A percentile compares a stretch with the other conserved stretches of the same genome.
Conservation (phyloP, 2,888 invertebrate species). For the Epistrophe eligans region DNA sequence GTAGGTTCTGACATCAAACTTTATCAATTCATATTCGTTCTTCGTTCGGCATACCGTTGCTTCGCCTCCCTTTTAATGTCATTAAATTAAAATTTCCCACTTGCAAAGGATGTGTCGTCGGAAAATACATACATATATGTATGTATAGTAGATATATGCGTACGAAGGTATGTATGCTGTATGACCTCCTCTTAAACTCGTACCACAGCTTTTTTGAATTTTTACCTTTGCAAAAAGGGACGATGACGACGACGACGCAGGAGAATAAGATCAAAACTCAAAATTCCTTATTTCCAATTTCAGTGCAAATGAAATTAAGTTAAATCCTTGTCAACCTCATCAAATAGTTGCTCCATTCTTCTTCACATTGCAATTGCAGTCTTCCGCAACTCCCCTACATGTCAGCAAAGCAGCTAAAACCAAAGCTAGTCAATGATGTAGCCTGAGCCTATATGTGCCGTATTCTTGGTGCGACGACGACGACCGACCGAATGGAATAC, state of each 20-base stretch:
- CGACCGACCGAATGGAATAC: constrained; percentile 22
- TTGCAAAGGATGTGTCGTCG: constrained; percentile 62
- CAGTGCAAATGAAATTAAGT: constrained; percentile 77
- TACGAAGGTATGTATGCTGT: constrained; percentile 9
- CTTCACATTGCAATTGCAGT: constrained; percentile 73
- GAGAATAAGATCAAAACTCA: constrained; percentile 73
- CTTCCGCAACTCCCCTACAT: constrained; percentile 49
- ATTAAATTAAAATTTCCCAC: constrained; percentile 75
- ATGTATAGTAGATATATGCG: constrained; percentile 38
- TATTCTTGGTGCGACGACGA: constrained; percentile 37
- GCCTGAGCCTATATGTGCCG: constrained; percentile 50
- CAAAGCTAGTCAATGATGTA: constrained; percentile 35
- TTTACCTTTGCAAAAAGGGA: constrained; percentile 53
- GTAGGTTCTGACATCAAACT: constrained; percentile 65
- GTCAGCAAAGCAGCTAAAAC: constrained; percentile 30
- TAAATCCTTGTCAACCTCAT: constrained; percentile 78
- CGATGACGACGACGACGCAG: constrained; percentile 31
- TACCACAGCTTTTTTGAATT: constrained; percentile 2
- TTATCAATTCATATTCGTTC: constrained; percentile 74
- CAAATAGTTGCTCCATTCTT: constrained; percentile 78
- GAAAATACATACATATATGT: constrained; percentile 16
- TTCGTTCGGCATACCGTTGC: constrained; percentile 61
- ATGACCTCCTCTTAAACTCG: constrained; percentile 54
- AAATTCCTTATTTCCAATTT: constrained; percentile 76
- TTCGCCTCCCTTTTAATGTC: constrained; percentile 59